Percentiles rank a stretch among this genome's conserved stretches.
These are phyloP conservation scores for Coranthus polyacanthus DNA, from an alignment of 2,797 vertebrate genomes.

Conservation along the genomic window DNA sequence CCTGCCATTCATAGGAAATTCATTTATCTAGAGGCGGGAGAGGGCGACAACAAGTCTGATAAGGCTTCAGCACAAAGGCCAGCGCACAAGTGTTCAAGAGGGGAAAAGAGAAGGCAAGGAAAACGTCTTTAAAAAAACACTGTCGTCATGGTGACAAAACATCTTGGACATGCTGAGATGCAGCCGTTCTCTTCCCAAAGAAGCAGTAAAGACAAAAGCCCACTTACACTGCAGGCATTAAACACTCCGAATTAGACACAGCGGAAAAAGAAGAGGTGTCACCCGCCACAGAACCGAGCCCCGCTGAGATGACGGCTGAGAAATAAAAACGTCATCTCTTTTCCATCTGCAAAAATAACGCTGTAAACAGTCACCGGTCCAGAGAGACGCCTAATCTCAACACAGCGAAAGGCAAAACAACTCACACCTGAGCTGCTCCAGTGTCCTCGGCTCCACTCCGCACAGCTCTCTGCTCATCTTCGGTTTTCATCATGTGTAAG, in stretches of 20 bases:
- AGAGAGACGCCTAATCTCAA: constrained; percentile 57
- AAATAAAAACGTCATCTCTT: constrained; percentile 61
- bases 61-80: constrained; percentile 19
- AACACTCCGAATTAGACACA: constrained; percentile 32
- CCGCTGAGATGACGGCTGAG: constrained; percentile 13
- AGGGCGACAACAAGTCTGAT: constrained; percentile 33
- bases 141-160: constrained; percentile 61
- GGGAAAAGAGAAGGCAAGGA: constrained; percentile 12
- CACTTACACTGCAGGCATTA: constrained; percentile 46
- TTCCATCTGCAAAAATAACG: constrained; percentile 62
- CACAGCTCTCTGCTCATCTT: constrained; percentile 30
- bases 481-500: constrained; percentile 56
- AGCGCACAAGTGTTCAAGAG: constrained; percentile 13
- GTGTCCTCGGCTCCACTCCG: constrained; percentile 55
- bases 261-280: constrained; percentile 36
- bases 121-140: constrained; percentile 36
- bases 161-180: constrained; percentile 29
- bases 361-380: constrained; percentile 55
- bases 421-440: constrained; percentile 62
- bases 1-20: constrained; percentile 66
- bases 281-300: neutral
- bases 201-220: constrained; percentile 53
- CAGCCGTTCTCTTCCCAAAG: constrained; percentile 38
- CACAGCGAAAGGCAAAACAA: constrained; percentile 37
- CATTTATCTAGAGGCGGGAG: constrained; percentile 47